These are phyloP conservation scores for Calameuta pallipes DNA, from an alignment of 2,888 invertebrate species.

Conservation along the genomic window DNA sequence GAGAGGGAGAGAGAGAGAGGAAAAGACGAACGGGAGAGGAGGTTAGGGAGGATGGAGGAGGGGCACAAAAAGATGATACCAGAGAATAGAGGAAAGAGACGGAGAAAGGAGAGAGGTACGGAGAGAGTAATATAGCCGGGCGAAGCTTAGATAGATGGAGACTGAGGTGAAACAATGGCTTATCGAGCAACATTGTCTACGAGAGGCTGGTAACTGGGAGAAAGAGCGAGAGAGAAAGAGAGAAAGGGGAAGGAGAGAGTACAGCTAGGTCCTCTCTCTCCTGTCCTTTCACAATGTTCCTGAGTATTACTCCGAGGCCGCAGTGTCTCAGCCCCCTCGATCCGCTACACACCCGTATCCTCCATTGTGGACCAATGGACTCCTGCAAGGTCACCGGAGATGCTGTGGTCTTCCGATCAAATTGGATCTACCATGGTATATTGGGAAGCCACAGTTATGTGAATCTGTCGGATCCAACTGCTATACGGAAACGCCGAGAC, in stretches of 20 bases:
- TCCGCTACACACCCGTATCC: background rate
- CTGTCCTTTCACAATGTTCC: too few relatives aligned
- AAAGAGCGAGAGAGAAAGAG: conserved; percentile 2
- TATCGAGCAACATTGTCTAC: conserved; percentile 62
- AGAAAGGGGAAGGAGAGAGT: conserved; percentile 3
- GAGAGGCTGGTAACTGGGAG: conserved; percentile 19
- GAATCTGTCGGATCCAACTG: conserved; percentile 26
- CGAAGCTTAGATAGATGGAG: conserved; percentile 41
- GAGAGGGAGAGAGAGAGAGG: conserved; percentile 27
- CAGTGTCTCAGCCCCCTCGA: too few relatives aligned
- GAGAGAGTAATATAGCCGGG: conserved; percentile 19
- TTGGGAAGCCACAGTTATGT: conserved; percentile 46
- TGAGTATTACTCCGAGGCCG: too few relatives aligned
- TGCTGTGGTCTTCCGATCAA: conserved; percentile 56
- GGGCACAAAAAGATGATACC: background rate
- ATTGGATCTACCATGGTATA: conserved; percentile 56
- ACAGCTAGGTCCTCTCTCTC: background rate
- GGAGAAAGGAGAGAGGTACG: background rate
- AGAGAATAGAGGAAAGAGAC: background rate
- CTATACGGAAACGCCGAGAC: too few relatives aligned
- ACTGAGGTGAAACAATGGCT: conserved; percentile 60
- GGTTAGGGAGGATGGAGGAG: background rate
- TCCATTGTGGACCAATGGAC: conserved; percentile 20
- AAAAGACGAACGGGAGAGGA: conserved; percentile 7
- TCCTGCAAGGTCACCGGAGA: conserved; percentile 37